Evolutionary conservation across 2,113 vertebrate species (phyloP).

Genomic region (Sphaerodactylus townsendi): DNA sequence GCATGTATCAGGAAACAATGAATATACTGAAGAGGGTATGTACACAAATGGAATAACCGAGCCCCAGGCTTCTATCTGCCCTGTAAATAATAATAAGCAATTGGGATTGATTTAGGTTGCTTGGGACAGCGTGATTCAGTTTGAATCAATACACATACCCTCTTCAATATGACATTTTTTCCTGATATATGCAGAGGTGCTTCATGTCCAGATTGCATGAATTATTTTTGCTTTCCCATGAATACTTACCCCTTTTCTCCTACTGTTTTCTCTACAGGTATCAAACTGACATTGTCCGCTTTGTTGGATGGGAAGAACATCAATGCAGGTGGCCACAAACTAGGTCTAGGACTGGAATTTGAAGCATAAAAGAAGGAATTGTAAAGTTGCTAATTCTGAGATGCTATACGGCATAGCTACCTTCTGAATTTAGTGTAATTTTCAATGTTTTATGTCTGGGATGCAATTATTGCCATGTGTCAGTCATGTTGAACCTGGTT

Average conservation of each 20-base stretch:
- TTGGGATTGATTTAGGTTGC: too few relatives aligned
- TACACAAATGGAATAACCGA: too few relatives aligned
- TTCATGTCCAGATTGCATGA: not conserved
- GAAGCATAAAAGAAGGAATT: constrained; percentile 83
- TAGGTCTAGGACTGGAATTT: constrained; percentile 95
- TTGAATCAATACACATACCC: too few relatives aligned
- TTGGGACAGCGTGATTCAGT: too few relatives aligned
- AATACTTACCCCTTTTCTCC: constrained; percentile 6
- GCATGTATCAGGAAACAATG: not conserved
- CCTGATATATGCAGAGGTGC: too few relatives aligned
- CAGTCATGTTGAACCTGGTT: constrained; percentile 73
- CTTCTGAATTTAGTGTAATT: constrained; percentile 83
- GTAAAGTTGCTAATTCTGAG: constrained; percentile 66
- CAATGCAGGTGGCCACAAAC: constrained; percentile 94
- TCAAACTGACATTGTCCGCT: constrained; percentile 94
- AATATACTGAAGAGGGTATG: not conserved
- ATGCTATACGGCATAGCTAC: constrained; percentile 83
- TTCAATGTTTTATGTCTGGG: constrained; percentile 85
- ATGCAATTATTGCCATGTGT: constrained; percentile 73
- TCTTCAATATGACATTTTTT: too few relatives aligned
- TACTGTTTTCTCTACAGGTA: constrained; percentile 72
- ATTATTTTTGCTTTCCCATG: constrained; percentile 1
- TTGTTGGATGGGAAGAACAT: constrained; percentile 97
- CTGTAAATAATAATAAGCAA: not conserved
- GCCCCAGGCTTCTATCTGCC: too few relatives aligned